These are phyloP conservation scores for Malurus elegans DNA, from an alignment of 2,113 vertebrate species.

Conservation along the genomic window DNA sequence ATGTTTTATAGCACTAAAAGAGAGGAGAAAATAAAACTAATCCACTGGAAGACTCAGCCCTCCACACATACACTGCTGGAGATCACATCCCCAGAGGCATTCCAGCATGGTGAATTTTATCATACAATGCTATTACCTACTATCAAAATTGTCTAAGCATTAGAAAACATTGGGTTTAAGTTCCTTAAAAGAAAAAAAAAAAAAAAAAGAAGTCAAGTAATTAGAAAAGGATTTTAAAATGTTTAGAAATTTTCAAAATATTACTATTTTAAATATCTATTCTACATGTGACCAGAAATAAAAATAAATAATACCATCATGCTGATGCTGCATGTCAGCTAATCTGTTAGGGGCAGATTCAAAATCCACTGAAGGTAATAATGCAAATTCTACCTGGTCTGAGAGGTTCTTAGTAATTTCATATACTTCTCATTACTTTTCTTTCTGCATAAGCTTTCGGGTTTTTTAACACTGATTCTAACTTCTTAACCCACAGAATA, in stretches of 20 bases:
- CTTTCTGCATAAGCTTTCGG: neutral
- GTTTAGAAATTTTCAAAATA: neutral
- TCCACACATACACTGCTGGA: neutral
- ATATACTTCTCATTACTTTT: neutral
- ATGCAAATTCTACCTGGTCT: neutral
- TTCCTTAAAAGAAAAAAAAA: neutral
- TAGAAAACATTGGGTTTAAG: neutral
- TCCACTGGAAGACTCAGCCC: accelerated
- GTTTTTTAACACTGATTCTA: neutral
- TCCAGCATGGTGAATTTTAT: neutral
- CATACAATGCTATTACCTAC: neutral
- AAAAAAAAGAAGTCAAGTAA: accelerated
- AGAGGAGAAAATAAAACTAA: neutral
- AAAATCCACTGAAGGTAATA: neutral
- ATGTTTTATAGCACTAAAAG: neutral
- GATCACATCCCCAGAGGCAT: neutral
- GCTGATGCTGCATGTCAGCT: neutral
- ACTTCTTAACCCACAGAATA: neutral
- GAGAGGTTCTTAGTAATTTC: neutral
- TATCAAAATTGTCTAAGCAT: neutral
- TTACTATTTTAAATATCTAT: neutral
- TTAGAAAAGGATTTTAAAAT: neutral
- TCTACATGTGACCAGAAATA: neutral
- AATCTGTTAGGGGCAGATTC: neutral
- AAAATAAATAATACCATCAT: neutral